A percentile compares a stretch with the other conserved stretches of the same genome.
Conservation (phyloP, 2,797 vertebrate genomes). For the Carduelis carduelis region DNA sequence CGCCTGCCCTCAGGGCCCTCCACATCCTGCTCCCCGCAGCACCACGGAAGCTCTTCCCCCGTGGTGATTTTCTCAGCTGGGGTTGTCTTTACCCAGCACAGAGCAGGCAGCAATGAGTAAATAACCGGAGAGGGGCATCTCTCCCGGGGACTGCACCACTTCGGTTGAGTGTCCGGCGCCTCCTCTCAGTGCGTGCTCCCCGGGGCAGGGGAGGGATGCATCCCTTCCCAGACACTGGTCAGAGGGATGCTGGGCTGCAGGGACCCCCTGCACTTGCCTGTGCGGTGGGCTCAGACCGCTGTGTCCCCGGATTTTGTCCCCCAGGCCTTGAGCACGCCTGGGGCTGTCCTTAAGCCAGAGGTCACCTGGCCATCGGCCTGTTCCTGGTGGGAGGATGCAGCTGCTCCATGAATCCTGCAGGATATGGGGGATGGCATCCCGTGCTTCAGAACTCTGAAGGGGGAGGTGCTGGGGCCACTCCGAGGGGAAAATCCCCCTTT, state of each 20-base stretch:
- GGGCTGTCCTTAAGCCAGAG: not conserved
- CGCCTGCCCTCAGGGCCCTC: accelerated
- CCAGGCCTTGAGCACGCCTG: not conserved
- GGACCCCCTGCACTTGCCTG: accelerated
- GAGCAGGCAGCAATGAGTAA: not conserved
- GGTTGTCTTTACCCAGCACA: not conserved
- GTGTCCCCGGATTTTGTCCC: not conserved
- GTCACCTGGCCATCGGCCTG: not conserved
- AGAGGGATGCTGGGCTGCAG: not conserved
- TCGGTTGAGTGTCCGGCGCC: accelerated
- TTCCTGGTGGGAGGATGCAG: not conserved
- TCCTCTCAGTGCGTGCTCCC: accelerated
- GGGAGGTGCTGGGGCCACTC: not conserved
- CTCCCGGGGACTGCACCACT: accelerated
- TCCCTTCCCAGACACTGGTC: accelerated
- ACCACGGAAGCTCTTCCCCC: not conserved
- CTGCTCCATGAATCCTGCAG: not conserved
- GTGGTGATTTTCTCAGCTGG: not conserved
- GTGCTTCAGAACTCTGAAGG: accelerated
- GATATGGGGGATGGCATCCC: not conserved
- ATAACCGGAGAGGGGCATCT: accelerated
- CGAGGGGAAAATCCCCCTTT: not conserved
- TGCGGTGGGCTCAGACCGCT: not conserved
- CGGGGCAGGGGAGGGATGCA: accelerated
- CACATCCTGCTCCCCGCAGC: not conserved